Evolutionary conservation across 2,888 invertebrate genomes (phyloP).

Genomic region (Tineola bisselliella): DNA sequence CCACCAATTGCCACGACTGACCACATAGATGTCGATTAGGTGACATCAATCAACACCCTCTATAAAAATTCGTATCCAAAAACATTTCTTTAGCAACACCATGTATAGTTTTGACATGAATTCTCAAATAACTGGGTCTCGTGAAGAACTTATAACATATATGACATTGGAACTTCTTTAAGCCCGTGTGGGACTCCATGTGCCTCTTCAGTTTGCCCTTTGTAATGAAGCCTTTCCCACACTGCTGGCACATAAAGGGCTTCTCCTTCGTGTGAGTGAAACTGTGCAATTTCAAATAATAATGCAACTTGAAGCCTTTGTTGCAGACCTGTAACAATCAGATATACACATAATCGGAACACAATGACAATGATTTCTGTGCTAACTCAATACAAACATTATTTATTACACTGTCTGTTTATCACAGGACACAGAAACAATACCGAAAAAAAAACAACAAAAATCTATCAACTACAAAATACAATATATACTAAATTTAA

Average conservation of each 20-base stretch:
- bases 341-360: no score
- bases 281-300: conserved; percentile 51
- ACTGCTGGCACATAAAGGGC: conserved; percentile 54
- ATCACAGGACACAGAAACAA: no score
- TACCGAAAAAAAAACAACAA: no score
- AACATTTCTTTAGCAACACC: conserved; percentile 22
- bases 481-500: no score
- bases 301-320: conserved; percentile 52
- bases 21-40: no score
- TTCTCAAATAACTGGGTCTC: conserved; percentile 46
- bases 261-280: conserved; percentile 57
- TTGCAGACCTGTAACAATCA: conserved; percentile 39
- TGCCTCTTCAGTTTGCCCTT: conserved; percentile 54
- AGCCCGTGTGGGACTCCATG: conserved; percentile 46
- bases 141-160: conserved; percentile 60
- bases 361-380: no score
- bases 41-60: not conserved
- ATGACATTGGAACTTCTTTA: conserved; percentile 57
- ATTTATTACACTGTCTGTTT: no score
- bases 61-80: not conserved
- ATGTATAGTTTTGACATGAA: conserved; percentile 53
- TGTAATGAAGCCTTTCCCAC: conserved; percentile 56
- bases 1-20: no score
- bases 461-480: no score
- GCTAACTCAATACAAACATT: no score